These are phyloP conservation scores for Petrosia ficiformis DNA, from an alignment of 37 sponge, comb jelly and placozoan species.

Conservation along the genomic window DNA sequence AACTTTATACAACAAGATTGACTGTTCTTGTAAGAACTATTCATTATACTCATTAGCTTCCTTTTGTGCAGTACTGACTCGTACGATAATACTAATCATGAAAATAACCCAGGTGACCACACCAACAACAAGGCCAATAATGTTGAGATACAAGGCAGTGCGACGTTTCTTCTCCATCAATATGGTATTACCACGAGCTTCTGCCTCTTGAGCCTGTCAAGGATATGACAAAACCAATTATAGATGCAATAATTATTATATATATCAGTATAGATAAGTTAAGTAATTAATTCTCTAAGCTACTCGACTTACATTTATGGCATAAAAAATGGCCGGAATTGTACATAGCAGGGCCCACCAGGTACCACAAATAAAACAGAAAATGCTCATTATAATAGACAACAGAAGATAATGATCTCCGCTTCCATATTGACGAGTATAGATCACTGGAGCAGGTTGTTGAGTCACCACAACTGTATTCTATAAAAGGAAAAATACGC, in stretches of 20 bases:
- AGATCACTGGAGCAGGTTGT: neutral
- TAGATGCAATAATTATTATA: neutral
- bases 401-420: neutral
- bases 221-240: neutral
- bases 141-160: neutral
- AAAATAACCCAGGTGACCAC: too few relatives aligned
- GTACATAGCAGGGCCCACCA: conserved; percentile 28
- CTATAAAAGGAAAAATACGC: neutral
- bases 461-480: neutral
- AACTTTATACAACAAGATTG: too few relatives aligned
- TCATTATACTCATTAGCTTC: too few relatives aligned
- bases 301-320: conserved; percentile 34
- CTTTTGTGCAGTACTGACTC: too few relatives aligned
- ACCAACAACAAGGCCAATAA: neutral
- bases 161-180: neutral
- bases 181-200: neutral
- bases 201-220: neutral
- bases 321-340: conserved; percentile 37
- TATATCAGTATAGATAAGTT: neutral
- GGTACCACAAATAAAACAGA: neutral
- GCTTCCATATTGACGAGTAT: neutral
- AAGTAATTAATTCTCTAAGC: too few relatives aligned
- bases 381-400: neutral
- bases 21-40: too few relatives aligned
- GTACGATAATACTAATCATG: too few relatives aligned